Percentiles rank a stretch among this genome's conserved stretches.
Conservation (phyloP, 2,113 vertebrate genomes). For the Hyperopisus bebe region DNA sequence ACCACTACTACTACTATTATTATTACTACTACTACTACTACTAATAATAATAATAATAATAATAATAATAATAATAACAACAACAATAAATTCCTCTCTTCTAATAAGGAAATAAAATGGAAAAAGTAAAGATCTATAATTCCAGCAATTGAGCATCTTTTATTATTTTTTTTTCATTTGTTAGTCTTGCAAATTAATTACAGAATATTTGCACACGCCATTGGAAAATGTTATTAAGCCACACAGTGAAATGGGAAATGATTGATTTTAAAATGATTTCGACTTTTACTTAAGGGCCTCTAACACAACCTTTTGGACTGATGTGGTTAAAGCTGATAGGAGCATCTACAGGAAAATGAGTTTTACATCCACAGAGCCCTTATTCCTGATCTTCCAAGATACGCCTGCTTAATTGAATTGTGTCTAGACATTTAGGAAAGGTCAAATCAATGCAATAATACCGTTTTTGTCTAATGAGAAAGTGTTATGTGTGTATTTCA, state of each 20-base stretch:
- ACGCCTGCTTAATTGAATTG: neutral
- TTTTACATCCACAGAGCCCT: neutral
- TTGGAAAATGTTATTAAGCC: neutral
- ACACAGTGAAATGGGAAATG: neutral
- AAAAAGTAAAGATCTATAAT: neutral
- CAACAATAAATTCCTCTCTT: neutral
- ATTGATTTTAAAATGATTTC: constrained; percentile 1
- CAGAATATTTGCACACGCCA: neutral
- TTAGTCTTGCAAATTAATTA: neutral
- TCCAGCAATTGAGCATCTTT: neutral
- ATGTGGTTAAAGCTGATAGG: neutral
- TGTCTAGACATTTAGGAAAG: neutral
- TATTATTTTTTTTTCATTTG: neutral
- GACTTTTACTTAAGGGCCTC: neutral
- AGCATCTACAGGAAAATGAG: neutral
- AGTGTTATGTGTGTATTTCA: neutral
- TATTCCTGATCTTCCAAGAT: neutral
- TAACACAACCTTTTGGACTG: neutral
- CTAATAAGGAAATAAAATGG: neutral
- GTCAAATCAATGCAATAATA: constrained; percentile 1
- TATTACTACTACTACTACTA: neutral
- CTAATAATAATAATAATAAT: neutral
- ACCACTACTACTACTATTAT: no score
- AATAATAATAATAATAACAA: neutral
- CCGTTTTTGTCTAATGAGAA: neutral